Conservation (phyloP, 64 coral and sea anemone species). For the Stichodactyla mertensii region DNA sequence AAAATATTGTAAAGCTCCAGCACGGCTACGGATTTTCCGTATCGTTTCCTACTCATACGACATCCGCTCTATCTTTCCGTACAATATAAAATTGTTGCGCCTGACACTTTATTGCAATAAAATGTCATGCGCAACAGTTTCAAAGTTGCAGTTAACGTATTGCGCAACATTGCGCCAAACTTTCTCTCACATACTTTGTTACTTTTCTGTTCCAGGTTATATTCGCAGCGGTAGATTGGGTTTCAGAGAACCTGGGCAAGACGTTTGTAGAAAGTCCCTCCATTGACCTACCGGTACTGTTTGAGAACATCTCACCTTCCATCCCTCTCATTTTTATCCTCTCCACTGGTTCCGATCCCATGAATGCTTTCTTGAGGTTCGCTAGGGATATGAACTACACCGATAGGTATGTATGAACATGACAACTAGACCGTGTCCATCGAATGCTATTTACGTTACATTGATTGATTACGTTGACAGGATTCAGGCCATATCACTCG, state of each 20-base stretch:
- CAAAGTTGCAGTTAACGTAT: too few relatives aligned
- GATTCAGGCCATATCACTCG: constrained; percentile 95
- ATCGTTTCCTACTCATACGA: too few relatives aligned
- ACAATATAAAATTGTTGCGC: too few relatives aligned
- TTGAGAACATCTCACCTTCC: constrained; percentile 70
- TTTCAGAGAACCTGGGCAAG: constrained; percentile 87
- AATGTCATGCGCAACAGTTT: too few relatives aligned
- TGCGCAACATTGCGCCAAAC: not conserved
- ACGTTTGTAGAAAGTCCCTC: constrained; percentile 94
- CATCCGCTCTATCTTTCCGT: too few relatives aligned
- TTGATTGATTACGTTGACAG: constrained; percentile 23
- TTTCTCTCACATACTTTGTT: not conserved
- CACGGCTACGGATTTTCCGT: too few relatives aligned
- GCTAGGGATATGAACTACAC: constrained; percentile 86
- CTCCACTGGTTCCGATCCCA: constrained; percentile 92
- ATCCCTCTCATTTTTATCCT: constrained; percentile 94
- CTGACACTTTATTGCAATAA: too few relatives aligned
- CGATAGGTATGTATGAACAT: constrained; percentile 58
- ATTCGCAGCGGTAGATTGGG: constrained; percentile 86
- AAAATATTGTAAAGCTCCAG: too few relatives aligned
- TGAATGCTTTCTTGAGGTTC: constrained; percentile 98
- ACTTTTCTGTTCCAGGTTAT: constrained; percentile 60
- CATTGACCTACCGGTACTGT: constrained; percentile 70
- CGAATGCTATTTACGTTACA: not conserved
- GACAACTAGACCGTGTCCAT: not conserved